phyloP scores from a whole-genome alignment of 2,888 invertebrate genomes.

The Gnatocerus cornutus region DNA sequence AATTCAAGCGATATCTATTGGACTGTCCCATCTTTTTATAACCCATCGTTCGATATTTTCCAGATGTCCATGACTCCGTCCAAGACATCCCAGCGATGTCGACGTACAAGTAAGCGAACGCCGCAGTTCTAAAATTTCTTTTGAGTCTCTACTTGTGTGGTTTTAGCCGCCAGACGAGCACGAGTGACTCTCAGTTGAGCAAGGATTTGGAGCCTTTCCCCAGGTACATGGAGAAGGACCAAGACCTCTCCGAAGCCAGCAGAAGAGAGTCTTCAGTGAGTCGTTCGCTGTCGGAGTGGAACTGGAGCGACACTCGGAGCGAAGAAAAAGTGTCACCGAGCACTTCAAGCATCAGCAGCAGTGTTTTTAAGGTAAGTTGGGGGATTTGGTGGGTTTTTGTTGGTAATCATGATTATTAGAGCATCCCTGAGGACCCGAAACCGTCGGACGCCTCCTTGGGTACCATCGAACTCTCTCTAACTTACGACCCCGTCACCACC shows the following conservation, averaged over 20 bases:
- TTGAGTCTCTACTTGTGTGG: too few species aligned
- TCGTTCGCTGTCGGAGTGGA: slow-evolving; percentile 59
- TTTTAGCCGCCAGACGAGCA: slow-evolving; percentile 56
- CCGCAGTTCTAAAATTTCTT: background rate
- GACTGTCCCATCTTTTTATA: slow-evolving; percentile 28
- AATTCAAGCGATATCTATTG: slow-evolving; percentile 22
- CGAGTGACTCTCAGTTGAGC: slow-evolving; percentile 65
- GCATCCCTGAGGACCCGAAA: slow-evolving; percentile 64
- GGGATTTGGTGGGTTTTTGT: too few species aligned
- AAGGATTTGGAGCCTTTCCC: slow-evolving; percentile 67
- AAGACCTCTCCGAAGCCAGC: slow-evolving; percentile 61
- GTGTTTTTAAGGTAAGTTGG: slow-evolving; percentile 62
- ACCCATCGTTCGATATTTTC: slow-evolving; percentile 27
- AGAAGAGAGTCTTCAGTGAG: slow-evolving; percentile 66
- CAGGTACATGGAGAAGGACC: slow-evolving; percentile 72
- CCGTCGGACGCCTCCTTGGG: slow-evolving; percentile 71
- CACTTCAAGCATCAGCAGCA: slow-evolving; percentile 64
- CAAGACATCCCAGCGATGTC: slow-evolving; percentile 43
- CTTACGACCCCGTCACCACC: slow-evolving; percentile 84
- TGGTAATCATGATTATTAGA: too few species aligned
- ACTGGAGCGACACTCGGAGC: slow-evolving; percentile 60
- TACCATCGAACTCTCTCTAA: slow-evolving; percentile 83
- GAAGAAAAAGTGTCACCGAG: slow-evolving; percentile 68
- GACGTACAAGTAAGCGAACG: slow-evolving; percentile 36
- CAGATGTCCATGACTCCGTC: slow-evolving; percentile 47